Base-by-base conservation (phyloP, 2,888 invertebrate species). In the Quadroppia sp. region DNA sequence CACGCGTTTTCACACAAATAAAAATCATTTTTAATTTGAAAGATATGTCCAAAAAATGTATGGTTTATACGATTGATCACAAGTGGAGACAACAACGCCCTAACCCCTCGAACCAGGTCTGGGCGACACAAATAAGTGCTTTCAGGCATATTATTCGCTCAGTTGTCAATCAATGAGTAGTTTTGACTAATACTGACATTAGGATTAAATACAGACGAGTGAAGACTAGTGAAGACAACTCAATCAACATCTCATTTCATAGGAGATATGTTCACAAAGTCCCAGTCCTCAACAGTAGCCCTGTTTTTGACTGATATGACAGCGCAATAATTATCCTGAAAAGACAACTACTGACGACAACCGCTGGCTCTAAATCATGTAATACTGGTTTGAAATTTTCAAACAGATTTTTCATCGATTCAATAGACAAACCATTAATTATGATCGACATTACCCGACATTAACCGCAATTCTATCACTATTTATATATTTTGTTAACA, bases 111-210 rank as follows among this genome's bases (percentile, higher is more conserved):
- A 30, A 61, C 32, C 28, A 61, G n/a, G 28, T 30, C 61, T 61
- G 30, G 32, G 61, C 61, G 61, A 61, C 61, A 61, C 61, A 61
- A 61, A 30, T 61, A 30, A 30, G 6, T n/a, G 61, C 61, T 61
- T 61, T 61, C 61, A 30, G 61, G 32, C 32, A 61, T 30, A 15
- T 61, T 11, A 61, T 61, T 28, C n/a, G 11, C n/a, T 32, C 32
- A 61, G 30, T 30, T 61, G 61, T 61, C 61, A 61, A 61, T 61
- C 61, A 61, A 48, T 48, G 20, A 25, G 6, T 53, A 7, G 20
- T 32, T 30, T 32, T 61, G 30, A 17, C 15, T 15, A 56, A 56
- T 61, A 32, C 32, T 61, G 61, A 61, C 61, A 61, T 1, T 61
- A 9, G 61, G 9, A 61, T 61, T 61, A 28, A 61, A 30, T 61